Conservation (phyloP, 2,888 invertebrate genomes). For the Aphrophora alni region DNA sequence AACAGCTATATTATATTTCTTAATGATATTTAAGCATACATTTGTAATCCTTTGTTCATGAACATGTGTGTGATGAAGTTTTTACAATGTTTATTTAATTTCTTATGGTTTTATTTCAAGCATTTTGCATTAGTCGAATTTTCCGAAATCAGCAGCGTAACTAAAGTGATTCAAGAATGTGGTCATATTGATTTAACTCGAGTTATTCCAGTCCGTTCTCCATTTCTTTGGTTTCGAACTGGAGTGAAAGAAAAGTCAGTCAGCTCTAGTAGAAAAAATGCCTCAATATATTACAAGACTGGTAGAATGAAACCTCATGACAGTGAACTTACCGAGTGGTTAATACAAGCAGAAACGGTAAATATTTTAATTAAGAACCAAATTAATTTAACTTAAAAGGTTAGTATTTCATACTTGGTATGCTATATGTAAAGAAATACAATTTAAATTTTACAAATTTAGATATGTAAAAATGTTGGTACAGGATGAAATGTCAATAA, state of each 20-base stretch:
- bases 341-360: conserved; percentile 18
- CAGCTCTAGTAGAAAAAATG: not conserved
- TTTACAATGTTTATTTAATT: not conserved
- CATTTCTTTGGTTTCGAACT: conserved; percentile 76
- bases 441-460: no score
- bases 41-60: no score
- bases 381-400: no score
- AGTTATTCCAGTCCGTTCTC: conserved; percentile 70
- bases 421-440: no score
- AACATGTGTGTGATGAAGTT: no score
- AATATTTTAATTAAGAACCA: not conserved
- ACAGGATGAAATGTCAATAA: no score
- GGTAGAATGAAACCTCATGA: not conserved
- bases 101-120: conserved; percentile 58
- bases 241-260: conserved; percentile 51
- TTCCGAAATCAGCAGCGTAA: conserved; percentile 61
- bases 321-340: conserved; percentile 6
- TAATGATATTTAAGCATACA: no score
- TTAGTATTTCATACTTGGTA: no score
- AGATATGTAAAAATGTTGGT: no score
- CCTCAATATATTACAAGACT: not conserved
- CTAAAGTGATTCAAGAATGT: conserved; percentile 64
- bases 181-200: conserved; percentile 65
- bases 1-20: no score
- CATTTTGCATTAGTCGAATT: conserved; percentile 82